Evolutionary conservation across 2,888 invertebrate species (phyloP), one percentile per base, ranked within the genome.

Genomic region (Drosophila fulvimacula): DNA sequence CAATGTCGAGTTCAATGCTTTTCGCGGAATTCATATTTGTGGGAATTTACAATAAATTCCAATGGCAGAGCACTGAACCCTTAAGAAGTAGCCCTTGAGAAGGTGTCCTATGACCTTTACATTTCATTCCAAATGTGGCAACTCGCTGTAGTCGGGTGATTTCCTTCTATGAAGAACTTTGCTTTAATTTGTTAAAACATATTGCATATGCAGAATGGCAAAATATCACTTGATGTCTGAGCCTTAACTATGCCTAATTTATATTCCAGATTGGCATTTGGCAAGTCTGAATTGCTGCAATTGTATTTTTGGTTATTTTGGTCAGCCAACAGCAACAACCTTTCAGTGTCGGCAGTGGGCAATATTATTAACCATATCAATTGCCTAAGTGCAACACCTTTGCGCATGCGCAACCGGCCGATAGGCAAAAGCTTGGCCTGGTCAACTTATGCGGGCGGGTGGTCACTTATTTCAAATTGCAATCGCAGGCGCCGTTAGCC

Each of bases 301-400:
- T 69, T 68, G 38, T 36, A 15, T 52, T 62, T 39, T 53, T 24
- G n/a, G n/a, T 19, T 32, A 32, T 48, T 38, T 70, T 27, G 44
- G 32, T 11, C 44, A 59, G 63, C 39, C 65, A 48, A 21, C 42
- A 65, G 58, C 61, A 48, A 49, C 49, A 65, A 61, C 58, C 62
- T 57, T 53, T 49, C 73, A 76, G 53, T 67, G 87, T 75, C 81
- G 81, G 81, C 84, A 63, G 56, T 68, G 57, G 66, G 79, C 67
- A 70, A 73, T 69, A 57, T 57, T 75, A 80, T 88, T 71, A 74
- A 73, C 67, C 86, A 82, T 83, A 83, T 83, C 83, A 69, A 86
- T 73, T 67, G 71, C 64, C 62, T 63, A 53, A 38, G 61, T 39
- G 66, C 69, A 69, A 86, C 86, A 85, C 88, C 78, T 88, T 65